Conservation (phyloP, 2,797 vertebrate species). For the Choloepus didactylus region DNA sequence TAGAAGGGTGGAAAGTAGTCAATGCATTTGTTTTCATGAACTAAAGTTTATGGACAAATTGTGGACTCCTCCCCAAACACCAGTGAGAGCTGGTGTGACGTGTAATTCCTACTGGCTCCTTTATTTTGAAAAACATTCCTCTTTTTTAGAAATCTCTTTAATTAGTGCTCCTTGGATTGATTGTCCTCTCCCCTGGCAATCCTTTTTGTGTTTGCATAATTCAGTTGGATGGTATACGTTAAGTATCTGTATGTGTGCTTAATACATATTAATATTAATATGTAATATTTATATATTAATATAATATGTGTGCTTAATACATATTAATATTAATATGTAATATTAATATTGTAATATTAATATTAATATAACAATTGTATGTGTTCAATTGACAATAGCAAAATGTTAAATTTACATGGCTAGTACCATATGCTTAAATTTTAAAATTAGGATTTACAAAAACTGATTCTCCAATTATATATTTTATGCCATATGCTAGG, state of each 20-base stretch:
- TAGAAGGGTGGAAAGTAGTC: slow-evolving; percentile 30
- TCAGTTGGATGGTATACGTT: slow-evolving; percentile 65
- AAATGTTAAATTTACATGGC: background rate
- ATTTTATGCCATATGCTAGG: background rate
- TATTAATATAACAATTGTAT: too few relatives aligned
- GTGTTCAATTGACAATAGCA: background rate
- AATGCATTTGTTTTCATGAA: slow-evolving; percentile 60
- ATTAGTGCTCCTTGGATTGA: slow-evolving; percentile 36
- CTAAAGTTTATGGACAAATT: slow-evolving; percentile 57
- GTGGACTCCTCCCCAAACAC: slow-evolving; percentile 38
- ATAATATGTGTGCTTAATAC: too few relatives aligned
- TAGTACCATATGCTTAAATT: slow-evolving; percentile 19
- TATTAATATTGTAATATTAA: too few relatives aligned
- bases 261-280: too few relatives aligned
- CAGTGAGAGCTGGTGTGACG: slow-evolving; percentile 18
- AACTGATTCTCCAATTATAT: background rate
- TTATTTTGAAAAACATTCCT: slow-evolving; percentile 54
- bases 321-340: too few relatives aligned
- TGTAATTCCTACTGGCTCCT: background rate
- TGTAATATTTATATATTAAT: too few relatives aligned
- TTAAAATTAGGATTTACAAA: background rate
- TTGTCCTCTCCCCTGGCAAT: slow-evolving; percentile 49
- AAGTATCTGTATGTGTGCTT: slow-evolving; percentile 38
- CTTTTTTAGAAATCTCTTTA: slow-evolving; percentile 61
- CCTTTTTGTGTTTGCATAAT: slow-evolving; percentile 56